Evolutionary conservation across 2,113 vertebrate species (phyloP), one percentile per base, ranked within the genome.

Genomic region (Dolichallabes microphthalmus): DNA sequence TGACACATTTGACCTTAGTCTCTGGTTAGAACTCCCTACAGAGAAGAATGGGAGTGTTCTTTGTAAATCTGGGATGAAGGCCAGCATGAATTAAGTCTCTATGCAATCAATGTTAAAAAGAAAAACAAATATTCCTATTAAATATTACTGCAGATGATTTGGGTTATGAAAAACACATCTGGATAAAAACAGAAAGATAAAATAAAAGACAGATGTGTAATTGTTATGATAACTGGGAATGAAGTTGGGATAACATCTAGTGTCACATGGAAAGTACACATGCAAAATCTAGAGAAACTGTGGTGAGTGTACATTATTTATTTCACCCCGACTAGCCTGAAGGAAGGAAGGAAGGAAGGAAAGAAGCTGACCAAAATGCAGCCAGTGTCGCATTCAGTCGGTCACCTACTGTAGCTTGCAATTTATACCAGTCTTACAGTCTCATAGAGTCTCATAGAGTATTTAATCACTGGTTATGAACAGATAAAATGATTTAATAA

Each of bases 21-120:
- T 74, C 30, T 81, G 45, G 78, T 39, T 5, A 27, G 22, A 80
- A 88, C 80, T 30, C 52, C 76, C 27, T 52, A 20, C 50, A 80
- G 58, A 74, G 32, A 76, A 61, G 20, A 10, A 35, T 69, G 20
- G 52, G 25, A 74, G 80, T 58, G 52, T 71, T 85, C 45, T 64
- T 52, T 64, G 32, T 77, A 55, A 80, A 74, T 80, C 87, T 83
- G 80, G 84, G 87, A 85, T 57, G 13, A 50, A 20, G 58, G 74
- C 84, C 87, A 83, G 66, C 27, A 3, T 50, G 61, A 30, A 77
- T 81, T 52, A 81, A 81, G 35, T 19, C 32, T 79, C 32, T 2
- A 0, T 84, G 35, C 1, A 61, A 25, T 69, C 27, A 25, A 12
- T 74, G 25, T 78, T 61, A 55, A 82, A 39, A 76, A 50, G 30